phyloP scores from a whole-genome alignment of 2,113 vertebrate species.

The Heliornis fulica region DNA sequence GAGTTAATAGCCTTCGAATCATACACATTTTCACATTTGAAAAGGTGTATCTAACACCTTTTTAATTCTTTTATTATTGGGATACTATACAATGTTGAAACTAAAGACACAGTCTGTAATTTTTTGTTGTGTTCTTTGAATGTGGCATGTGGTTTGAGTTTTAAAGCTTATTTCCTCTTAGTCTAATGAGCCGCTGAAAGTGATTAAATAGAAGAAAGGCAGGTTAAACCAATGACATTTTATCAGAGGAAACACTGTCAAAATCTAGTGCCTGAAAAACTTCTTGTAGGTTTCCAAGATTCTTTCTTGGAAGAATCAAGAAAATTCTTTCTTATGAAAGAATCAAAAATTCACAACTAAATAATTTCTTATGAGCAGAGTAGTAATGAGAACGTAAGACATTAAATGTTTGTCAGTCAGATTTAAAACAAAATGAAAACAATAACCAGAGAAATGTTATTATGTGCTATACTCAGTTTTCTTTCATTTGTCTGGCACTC shows the following conservation, averaged over 20 bases:
- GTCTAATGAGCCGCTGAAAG: constrained; percentile 65
- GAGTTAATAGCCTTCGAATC: neutral
- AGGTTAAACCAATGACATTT: constrained; percentile 50
- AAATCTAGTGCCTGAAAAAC: neutral
- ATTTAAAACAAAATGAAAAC: neutral
- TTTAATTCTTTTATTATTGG: neutral
- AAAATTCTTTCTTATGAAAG: too few relatives aligned
- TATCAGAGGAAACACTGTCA: constrained; percentile 47
- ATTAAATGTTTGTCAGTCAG: neutral
- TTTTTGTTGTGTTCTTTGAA: constrained; percentile 29
- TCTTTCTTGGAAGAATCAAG: too few relatives aligned
- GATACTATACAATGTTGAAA: neutral
- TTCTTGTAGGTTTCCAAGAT: neutral
- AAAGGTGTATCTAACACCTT: constrained; percentile 27
- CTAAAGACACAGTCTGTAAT: neutral
- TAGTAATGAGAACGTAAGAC: neutral
- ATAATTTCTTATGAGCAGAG: neutral
- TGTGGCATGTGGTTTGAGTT: constrained; percentile 70
- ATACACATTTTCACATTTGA: constrained; percentile 6
- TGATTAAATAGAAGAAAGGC: constrained; percentile 64
- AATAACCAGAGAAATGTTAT: neutral
- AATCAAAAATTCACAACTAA: constrained; percentile 20
- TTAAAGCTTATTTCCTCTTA: constrained; percentile 65
- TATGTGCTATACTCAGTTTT: neutral
- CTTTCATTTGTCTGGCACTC: neutral